A percentile compares a stretch with the other conserved stretches of the same genome.
Conservation (phyloP, 2,113 vertebrate genomes). For the Neomonachus schauinslandi region DNA sequence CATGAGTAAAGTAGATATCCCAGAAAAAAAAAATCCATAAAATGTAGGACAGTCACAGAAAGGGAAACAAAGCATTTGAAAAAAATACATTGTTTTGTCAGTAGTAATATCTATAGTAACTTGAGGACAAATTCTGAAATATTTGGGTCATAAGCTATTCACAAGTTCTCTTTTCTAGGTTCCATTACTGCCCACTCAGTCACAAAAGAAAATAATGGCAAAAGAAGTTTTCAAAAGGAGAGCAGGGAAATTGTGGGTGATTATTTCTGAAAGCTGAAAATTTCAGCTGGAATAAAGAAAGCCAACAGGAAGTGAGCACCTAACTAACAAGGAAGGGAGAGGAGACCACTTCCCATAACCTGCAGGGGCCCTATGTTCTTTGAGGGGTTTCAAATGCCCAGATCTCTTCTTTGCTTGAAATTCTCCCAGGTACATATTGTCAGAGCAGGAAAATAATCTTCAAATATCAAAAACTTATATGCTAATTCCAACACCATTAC, state of each 20-base stretch:
- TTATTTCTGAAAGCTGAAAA: neutral
- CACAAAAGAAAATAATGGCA: neutral
- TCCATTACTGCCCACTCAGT: neutral
- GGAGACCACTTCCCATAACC: neutral
- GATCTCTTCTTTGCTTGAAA: neutral
- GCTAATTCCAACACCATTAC: neutral
- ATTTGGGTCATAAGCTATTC: neutral
- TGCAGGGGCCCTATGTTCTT: neutral
- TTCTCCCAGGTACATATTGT: neutral
- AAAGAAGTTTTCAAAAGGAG: neutral
- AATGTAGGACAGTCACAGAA: slow-evolving; percentile 1
- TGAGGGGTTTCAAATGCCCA: neutral
- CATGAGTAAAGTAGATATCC: neutral
- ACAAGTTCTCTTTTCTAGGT: neutral
- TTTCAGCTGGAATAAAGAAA: neutral
- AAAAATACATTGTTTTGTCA: neutral
- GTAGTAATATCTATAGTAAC: neutral
- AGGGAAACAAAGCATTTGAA: neutral
- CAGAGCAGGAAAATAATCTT: neutral
- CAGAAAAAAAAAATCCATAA: neutral
- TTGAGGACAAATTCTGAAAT: neutral
- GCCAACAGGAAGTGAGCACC: neutral
- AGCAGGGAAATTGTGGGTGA: neutral
- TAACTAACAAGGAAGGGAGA: neutral
- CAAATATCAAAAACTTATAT: neutral